Evolutionary conservation across 2,797 vertebrate species (phyloP).

Genomic region (Coregonus sp.): DNA sequence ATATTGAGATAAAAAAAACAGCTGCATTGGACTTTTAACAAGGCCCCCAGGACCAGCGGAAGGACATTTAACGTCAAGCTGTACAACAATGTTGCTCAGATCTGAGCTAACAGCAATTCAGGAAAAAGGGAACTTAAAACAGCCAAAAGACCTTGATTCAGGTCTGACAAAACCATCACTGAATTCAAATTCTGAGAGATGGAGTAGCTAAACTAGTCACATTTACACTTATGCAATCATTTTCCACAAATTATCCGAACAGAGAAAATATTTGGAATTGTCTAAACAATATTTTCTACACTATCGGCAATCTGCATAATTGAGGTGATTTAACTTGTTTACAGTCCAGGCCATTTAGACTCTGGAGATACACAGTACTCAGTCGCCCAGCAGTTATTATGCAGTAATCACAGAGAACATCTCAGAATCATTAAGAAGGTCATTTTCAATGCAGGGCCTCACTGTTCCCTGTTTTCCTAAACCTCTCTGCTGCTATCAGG

Average conservation of each 20-base stretch:
- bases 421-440: slow-evolving; percentile 15
- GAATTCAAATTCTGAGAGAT: neutral
- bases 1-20: no score
- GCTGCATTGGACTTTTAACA: no score
- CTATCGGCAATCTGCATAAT: neutral
- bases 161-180: neutral
- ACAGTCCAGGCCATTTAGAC: slow-evolving; percentile 31
- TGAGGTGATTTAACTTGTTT: slow-evolving; percentile 47
- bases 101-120: slow-evolving; percentile 32
- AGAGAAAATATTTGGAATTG: neutral
- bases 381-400: slow-evolving; percentile 10
- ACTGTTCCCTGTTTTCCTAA: slow-evolving; percentile 38
- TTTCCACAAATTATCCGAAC: slow-evolving; percentile 5
- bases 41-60: no score
- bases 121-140: slow-evolving; percentile 63
- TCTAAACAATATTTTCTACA: neutral
- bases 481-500: slow-evolving; percentile 27
- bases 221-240: neutral
- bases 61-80: neutral
- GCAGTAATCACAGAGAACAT: slow-evolving; percentile 41
- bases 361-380: slow-evolving; percentile 37
- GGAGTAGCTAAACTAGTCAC: neutral
- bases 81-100: slow-evolving; percentile 25
- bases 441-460: slow-evolving; percentile 41
- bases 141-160: neutral